Percentiles rank a stretch among this genome's conserved stretches.
Conservation (phyloP, 2,797 vertebrate species). For the Lophotriccus pileatus region DNA sequence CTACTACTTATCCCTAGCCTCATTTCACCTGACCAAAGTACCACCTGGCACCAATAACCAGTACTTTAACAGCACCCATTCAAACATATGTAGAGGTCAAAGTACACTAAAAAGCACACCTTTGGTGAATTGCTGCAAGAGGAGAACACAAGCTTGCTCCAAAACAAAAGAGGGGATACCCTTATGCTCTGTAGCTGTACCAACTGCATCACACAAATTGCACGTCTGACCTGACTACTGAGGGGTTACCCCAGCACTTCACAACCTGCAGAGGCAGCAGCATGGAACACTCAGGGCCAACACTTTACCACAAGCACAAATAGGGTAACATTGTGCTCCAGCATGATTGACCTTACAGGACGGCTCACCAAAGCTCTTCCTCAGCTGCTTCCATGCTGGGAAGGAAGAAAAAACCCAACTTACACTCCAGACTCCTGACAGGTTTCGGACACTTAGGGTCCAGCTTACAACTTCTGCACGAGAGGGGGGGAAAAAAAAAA, state of each 20-base stretch:
- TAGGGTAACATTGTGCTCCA: rapidly evolving
- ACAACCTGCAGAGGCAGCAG: not conserved
- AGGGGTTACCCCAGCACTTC: not conserved
- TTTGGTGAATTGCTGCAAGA: not conserved
- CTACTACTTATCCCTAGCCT: not conserved
- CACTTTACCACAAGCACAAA: not conserved
- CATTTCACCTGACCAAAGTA: not conserved
- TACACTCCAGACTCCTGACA: not conserved
- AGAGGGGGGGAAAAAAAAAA: not conserved
- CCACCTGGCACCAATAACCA: not conserved
- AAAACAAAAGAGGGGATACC: not conserved
- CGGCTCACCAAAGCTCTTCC: not conserved
- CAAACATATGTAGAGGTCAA: rapidly evolving
- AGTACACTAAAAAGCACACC: rapidly evolving
- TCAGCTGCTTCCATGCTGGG: not conserved
- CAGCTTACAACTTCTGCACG: not conserved
- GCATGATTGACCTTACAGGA: rapidly evolving
- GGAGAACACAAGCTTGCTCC: not conserved
- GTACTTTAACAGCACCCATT: not conserved
- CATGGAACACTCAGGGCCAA: rapidly evolving
- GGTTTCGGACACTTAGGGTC: not conserved
- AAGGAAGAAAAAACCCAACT: not conserved
- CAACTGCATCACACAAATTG: rapidly evolving
- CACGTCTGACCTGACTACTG: rapidly evolving
- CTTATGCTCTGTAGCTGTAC: not conserved